Base-by-base conservation (phyloP, 2,113 vertebrate genomes). In the Entomyzon cyanotis region DNA sequence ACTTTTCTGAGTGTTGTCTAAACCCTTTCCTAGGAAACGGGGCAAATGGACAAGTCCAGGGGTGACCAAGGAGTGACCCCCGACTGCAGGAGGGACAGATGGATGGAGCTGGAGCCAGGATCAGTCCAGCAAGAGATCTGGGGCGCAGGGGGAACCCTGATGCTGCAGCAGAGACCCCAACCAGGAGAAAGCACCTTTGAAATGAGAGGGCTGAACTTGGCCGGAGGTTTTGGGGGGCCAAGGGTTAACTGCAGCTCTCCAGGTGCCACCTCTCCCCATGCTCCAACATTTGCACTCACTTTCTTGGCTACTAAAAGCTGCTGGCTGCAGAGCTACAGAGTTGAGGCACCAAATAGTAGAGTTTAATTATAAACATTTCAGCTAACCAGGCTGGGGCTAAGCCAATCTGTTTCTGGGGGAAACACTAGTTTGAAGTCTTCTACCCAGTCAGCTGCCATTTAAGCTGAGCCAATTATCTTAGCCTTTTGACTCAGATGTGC, bases 391-490 rank as follows among this genome's bases (percentile, higher is more conserved):
- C 95, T 82, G 83, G 96, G 93, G 95, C 96, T n/a, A 53, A 95
- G 97, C 97, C 97, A 98, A 96, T 96, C 97, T 98, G 93, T 96
- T 98, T 97, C 97, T 97, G 97, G 97, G 95, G 98, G 96, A 95
- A 95, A 97, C 73, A 73, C 47, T 92, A 91, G 97, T 96, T 97
- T 97, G 97, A 98, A 97, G 97, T 97, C 96, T 93, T 97, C 96
- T 95, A 98, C 98, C 97, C 98, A 98, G 98, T 98, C 97, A 98
- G 98, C 97, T 98, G 98, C 98, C 98, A 98, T 98, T 98, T 98
- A 98, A 98, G 98, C 97, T 81, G 89, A 98, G 98, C 98, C 98
- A 98, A 99, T 99, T 98, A 99, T 98, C 98, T 98, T 97, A 98
- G 98, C 98, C 98, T 97, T 98, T 97, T 97, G 98, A 97, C 97